Evolutionary conservation across 2,113 vertebrate genomes (phyloP), one percentile per base, ranked within the genome.

Genomic region (Chionomys nivalis): DNA sequence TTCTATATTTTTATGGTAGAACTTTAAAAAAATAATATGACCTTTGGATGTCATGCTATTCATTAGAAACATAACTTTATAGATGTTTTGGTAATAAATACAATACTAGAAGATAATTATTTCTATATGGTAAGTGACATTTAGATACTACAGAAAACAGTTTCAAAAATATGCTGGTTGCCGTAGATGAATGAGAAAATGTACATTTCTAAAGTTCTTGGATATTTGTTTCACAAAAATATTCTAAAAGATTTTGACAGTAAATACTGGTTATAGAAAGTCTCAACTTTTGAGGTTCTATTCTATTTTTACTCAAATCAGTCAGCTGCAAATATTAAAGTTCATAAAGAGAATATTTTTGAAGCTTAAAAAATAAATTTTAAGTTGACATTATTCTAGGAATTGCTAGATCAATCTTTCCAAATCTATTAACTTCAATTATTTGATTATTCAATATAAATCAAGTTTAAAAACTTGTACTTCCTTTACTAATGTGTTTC

Each of bases 181-280:
- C 81, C 91, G 94, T 89, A 66, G 6, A 89, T 65, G 6, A 19
- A 88, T 90, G 42, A 83, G 21, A 96, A 96, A 95, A 75, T 75
- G 12, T 61, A 44, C 31, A 65, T 83, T 91, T 96, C 26, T 93
- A 68, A 96, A 5, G 28, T 58, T 65, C 24, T 93, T 55, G 93
- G 26, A 26, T 7, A 24, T 87, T 96, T 94, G 13, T 91, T 94
- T 90, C 36, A 85, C 58, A 10, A 39, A 91, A 93, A 89, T 94
- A 79, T 78, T 16, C 24, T 83, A 17, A 31, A 86, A n/a, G 14
- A 75, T 47, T 96, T 88, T 89, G 44, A 91, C 12, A 93, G 70
- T 92, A 94, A 94, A 88, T 89, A 3, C 1, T 10, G 76, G 11
- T 89, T 88, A 75, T 55, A 44, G 55, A 89, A 90, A 92, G 0